Evolutionary conservation across 2,113 vertebrate genomes (phyloP).

Genomic region (Puma concolor): DNA sequence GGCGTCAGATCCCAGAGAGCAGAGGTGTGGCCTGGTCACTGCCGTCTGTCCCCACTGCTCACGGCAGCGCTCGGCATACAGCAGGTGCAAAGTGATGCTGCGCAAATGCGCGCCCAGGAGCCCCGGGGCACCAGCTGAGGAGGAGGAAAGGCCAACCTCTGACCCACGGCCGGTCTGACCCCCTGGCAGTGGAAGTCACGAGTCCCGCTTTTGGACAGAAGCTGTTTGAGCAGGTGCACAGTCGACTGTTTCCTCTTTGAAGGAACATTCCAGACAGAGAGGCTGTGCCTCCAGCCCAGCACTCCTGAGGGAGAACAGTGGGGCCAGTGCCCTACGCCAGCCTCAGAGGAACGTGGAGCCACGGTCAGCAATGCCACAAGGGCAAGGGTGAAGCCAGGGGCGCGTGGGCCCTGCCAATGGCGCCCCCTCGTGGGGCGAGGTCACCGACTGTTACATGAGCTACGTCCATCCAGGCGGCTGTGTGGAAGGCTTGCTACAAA

Average conservation of each 20-base stretch:
- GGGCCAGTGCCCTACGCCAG: neutral
- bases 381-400: neutral
- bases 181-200: too few relatives aligned
- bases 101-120: rapidly evolving
- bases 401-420: rapidly evolving
- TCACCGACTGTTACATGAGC: rapidly evolving
- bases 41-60: rapidly evolving
- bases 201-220: neutral
- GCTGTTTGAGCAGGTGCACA: neutral
- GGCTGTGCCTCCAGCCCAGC: neutral
- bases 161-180: rapidly evolving
- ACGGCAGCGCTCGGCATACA: rapidly evolving
- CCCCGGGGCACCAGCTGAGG: rapidly evolving
- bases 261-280: neutral
- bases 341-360: too few relatives aligned
- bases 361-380: rapidly evolving
- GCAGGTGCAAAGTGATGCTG: rapidly evolving
- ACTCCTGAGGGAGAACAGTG: rapidly evolving
- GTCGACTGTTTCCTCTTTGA: too few relatives aligned
- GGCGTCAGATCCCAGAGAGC: rapidly evolving
- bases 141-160: neutral
- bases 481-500: neutral
- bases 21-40: rapidly evolving
- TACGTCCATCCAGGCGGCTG: rapidly evolving
- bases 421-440: neutral